These are phyloP conservation scores for Halictus quadricinctus DNA, from an alignment of 2,888 invertebrate species.

Conservation along the genomic window DNA sequence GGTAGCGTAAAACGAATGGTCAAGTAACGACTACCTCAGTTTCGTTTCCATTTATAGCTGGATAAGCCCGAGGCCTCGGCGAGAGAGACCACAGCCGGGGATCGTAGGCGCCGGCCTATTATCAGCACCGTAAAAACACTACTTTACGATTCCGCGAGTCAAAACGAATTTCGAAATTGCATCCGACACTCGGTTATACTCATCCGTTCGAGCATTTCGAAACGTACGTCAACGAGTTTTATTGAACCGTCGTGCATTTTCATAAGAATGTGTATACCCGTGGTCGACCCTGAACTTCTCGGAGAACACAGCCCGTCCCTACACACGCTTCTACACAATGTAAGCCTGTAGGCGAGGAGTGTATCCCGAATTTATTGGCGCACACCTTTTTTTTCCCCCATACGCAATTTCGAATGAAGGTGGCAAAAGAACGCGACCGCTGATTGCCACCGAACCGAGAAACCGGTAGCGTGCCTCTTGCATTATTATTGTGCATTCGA, in stretches of 20 bases:
- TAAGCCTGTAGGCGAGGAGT: conserved; percentile 4
- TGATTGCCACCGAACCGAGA: not conserved
- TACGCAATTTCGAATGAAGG: not conserved
- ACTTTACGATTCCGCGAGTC: conserved; percentile 59
- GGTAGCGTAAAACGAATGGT: conserved; percentile 9
- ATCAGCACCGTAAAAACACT: conserved; percentile 55
- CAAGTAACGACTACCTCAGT: conserved; percentile 11
- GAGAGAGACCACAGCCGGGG: conserved; percentile 2
- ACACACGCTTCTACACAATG: conserved; percentile 15
- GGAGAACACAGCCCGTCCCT: conserved; percentile 23
- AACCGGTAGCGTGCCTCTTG: conserved; percentile 12
- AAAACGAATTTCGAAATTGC: conserved; percentile 61
- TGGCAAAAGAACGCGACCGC: not conserved
- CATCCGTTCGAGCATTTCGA: conserved; percentile 35
- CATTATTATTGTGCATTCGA: conserved; percentile 20
- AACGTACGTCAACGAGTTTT: conserved; percentile 47
- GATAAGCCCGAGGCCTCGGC: conserved; percentile 21
- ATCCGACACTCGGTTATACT: conserved; percentile 35
- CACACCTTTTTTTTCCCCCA: not conserved
- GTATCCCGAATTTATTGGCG: conserved; percentile 32
- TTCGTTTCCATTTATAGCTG: conserved; percentile 8
- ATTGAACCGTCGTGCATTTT: conserved; percentile 57
- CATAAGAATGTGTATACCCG: conserved; percentile 60
- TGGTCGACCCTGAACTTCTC: conserved; percentile 58
- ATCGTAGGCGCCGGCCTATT: conserved; percentile 68